Evolutionary conservation across 2,797 vertebrate species (phyloP).

Genomic region (Taenioides sp.): DNA sequence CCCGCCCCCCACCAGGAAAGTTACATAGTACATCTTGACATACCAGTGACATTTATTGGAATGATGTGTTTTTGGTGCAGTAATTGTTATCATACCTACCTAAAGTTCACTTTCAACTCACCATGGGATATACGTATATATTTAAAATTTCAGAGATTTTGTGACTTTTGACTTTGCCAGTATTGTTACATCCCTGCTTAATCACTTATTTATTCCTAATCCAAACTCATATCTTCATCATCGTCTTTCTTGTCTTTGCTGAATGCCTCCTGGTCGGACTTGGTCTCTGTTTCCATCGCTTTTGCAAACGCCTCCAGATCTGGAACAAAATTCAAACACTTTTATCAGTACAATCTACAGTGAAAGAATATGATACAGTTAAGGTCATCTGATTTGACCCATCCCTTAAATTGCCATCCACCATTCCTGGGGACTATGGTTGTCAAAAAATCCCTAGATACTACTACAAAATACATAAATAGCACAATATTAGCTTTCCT

Average conservation of each 20-base stretch:
- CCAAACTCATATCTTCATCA: conserved; percentile 98
- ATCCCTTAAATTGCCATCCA: no score
- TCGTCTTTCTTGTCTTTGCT: conserved; percentile 95
- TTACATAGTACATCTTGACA: not conserved
- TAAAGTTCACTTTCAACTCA: not conserved
- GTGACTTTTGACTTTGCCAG: not conserved
- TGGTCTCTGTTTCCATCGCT: conserved; percentile 91
- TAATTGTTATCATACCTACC: not conserved
- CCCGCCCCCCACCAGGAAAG: not conserved
- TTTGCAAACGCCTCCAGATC: conserved; percentile 98
- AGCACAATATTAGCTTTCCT: no score
- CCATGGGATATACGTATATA: no score
- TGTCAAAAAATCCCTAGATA: no score
- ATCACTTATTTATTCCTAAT: conserved; percentile 69
- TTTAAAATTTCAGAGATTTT: not conserved
- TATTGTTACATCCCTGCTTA: conserved; percentile 10
- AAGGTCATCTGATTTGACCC: no score
- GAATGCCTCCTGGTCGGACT: conserved; percentile 84
- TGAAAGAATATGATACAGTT: no score
- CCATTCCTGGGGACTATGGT: no score
- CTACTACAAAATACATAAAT: no score
- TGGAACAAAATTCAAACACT: conserved; percentile 44
- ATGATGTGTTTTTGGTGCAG: not conserved
- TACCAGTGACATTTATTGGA: not conserved
- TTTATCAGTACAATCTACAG: not conserved